Evolutionary conservation across 2,797 vertebrate species (phyloP), one percentile per base, ranked within the genome.

Genomic region (Microctenopoma stevenorrisi): DNA sequence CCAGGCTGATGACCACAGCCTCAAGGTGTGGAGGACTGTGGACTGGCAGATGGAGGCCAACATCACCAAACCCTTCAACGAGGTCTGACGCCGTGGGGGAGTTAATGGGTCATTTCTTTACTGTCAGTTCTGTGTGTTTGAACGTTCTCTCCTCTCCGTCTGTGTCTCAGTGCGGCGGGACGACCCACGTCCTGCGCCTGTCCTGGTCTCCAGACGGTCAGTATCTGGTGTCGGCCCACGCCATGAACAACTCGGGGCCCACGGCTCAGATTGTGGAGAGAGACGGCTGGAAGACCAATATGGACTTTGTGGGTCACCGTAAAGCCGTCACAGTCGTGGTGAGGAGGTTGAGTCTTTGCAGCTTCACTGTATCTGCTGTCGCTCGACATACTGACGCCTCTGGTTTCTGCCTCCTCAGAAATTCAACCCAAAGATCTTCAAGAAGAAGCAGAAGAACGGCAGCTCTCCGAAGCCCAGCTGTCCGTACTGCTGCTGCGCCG

Each of bases 371-470:
- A 15, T 0, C n/a, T 1, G 8, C 22, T 22, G 3, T 1, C 2
- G 16, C 0, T 5, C 46, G 8, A 42, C 11, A 0, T 5, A 4
- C 52, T 53, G 9, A 60, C 9, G 1, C 1, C 5, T 37, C 4
- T 46, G 22, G 0, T 43, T 16, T 57, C 3, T 55, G 7, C 26
- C 16, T 35, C 43, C 90, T 73, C 56, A 99, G 98, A 99, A 98
- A 93, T 99, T 99, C 88, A 99, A 99, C 86, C 97, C 98, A 47
- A 99, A 99, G 93, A 99, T 99, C 86, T 99, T 99, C 73, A 98
- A 98, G 89, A 99, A 98, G 95, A 97, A 98, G 78, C 96, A 97
- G 83, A 98, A 97, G 88, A 99, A 99, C 10, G 97, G 97, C 65
- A 97, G 97, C 82, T 95, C 97, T 14, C 92, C 95, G 0, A 99